A percentile compares a stretch with the other conserved stretches of the same genome.
Conservation (phyloP, 2,888 invertebrate genomes). For the Andrena hattorfiana region DNA sequence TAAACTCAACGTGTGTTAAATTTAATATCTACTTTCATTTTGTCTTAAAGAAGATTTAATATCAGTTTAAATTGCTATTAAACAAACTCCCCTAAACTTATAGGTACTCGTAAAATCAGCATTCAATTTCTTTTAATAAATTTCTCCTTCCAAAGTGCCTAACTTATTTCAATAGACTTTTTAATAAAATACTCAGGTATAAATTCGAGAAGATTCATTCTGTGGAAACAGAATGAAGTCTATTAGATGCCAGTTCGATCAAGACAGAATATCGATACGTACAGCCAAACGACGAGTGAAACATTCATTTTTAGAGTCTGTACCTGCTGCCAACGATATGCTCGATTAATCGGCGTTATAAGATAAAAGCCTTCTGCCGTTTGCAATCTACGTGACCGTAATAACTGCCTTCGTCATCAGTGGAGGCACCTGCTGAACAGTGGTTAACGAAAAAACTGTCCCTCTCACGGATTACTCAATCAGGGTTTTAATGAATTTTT, state of each 20-base stretch:
- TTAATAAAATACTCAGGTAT: background rate
- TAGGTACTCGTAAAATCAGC: too few species aligned
- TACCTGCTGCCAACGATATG: background rate
- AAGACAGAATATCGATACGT: slow-evolving; percentile 1
- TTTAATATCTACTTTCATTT: too few species aligned
- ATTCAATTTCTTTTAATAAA: too few species aligned
- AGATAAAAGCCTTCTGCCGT: slow-evolving; percentile 27
- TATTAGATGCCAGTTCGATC: background rate
- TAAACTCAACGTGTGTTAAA: too few species aligned
- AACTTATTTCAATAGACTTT: too few species aligned
- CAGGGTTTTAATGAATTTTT: slow-evolving; percentile 35
- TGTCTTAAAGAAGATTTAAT: too few species aligned
- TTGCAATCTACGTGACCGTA: slow-evolving; percentile 41
- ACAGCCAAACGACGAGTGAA: background rate
- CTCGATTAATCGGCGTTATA: slow-evolving; percentile 26
- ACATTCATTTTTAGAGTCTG: background rate
- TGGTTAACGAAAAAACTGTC: slow-evolving; percentile 25
- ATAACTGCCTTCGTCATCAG: slow-evolving; percentile 46
- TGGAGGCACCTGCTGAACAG: slow-evolving; percentile 8
- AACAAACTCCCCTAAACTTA: too few species aligned
- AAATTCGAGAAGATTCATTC: background rate
- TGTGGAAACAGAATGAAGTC: background rate
- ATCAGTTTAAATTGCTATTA: too few species aligned
- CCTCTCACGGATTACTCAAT: slow-evolving; percentile 7
- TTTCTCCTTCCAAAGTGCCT: too few species aligned